Conservation (phyloP, 2,113 vertebrate genomes). For the Hepsetus odoe region DNA sequence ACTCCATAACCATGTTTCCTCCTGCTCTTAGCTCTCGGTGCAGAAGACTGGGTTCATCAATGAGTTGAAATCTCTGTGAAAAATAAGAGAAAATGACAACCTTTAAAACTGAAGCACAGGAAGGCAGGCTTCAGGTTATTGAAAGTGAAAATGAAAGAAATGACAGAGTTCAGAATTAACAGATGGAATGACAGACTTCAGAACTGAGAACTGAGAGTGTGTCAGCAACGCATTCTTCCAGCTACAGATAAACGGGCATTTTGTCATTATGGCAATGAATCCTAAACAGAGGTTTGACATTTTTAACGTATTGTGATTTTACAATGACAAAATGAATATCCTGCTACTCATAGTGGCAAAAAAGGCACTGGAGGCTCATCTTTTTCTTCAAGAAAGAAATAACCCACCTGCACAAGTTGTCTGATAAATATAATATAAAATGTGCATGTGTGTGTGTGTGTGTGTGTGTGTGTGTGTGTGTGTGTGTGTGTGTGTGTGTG, state of each 20-base stretch:
- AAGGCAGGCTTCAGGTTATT: slow-evolving; percentile 24
- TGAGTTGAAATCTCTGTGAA: slow-evolving; percentile 32
- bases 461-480: too few relatives aligned
- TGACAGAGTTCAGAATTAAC: slow-evolving; percentile 16
- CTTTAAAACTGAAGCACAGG: slow-evolving; percentile 7
- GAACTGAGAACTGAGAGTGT: slow-evolving; percentile 6
- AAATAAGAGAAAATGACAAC: slow-evolving; percentile 31
- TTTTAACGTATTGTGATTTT: neutral
- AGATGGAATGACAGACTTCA: slow-evolving; percentile 14
- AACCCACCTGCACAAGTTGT: too few relatives aligned
- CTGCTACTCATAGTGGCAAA: neutral
- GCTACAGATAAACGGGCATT: neutral
- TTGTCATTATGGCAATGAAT: slow-evolving; percentile 11
- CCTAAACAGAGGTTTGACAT: neutral
- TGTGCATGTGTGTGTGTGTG: too few relatives aligned
- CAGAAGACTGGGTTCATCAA: slow-evolving; percentile 20
- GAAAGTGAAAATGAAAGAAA: slow-evolving; percentile 24
- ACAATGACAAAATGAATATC: neutral
- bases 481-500: too few relatives aligned
- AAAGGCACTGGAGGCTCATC: neutral
- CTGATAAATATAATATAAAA: too few relatives aligned
- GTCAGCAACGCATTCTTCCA: neutral
- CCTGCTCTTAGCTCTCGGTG: slow-evolving; percentile 4
- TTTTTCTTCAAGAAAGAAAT: neutral
- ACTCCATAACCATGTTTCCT: slow-evolving; percentile 10